A percentile compares a stretch with the other conserved stretches of the same genome.
Conservation (phyloP, 2,797 vertebrate genomes). For the Lycodopsis pacificus region DNA sequence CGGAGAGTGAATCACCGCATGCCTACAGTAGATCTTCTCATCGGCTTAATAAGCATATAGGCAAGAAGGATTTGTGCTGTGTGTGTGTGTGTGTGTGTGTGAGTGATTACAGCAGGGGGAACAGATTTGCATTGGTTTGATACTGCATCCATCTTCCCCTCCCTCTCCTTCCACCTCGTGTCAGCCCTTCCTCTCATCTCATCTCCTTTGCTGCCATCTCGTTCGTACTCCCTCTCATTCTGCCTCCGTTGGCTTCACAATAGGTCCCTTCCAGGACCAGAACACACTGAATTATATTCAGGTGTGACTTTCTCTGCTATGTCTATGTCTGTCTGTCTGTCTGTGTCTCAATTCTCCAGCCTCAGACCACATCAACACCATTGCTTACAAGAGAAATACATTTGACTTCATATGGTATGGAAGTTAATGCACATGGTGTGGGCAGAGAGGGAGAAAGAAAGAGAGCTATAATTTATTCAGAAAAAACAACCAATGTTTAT, state of each 20-base stretch:
- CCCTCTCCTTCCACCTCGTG: slow-evolving; percentile 40
- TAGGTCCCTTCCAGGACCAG: slow-evolving; percentile 19
- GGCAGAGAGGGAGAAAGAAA: no score
- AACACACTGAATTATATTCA: slow-evolving; percentile 17
- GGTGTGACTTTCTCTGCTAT: background rate
- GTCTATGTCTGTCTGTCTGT: slow-evolving; percentile 3
- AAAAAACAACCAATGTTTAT: no score
- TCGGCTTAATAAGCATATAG: slow-evolving; percentile 46
- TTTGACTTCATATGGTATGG: no score
- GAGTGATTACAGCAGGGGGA: slow-evolving; percentile 54
- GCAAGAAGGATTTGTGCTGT: slow-evolving; percentile 43
- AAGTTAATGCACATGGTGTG: no score
- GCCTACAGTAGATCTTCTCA: slow-evolving; percentile 49
- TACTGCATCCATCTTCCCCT: slow-evolving; percentile 55
- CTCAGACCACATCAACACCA: slow-evolving; percentile 1
- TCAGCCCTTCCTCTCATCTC: slow-evolving; percentile 30
- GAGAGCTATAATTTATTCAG: no score
- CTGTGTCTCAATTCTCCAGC: background rate
- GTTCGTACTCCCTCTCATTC: background rate
- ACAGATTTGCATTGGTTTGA: slow-evolving; percentile 72
- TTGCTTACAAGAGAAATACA: no score
- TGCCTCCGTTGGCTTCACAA: slow-evolving; percentile 8
- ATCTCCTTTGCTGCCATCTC: slow-evolving; percentile 39
- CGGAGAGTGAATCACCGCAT: slow-evolving; percentile 53
- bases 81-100: slow-evolving; percentile 14